Conservation (phyloP, 2,888 invertebrate genomes). For the Cerastoderma edule region DNA sequence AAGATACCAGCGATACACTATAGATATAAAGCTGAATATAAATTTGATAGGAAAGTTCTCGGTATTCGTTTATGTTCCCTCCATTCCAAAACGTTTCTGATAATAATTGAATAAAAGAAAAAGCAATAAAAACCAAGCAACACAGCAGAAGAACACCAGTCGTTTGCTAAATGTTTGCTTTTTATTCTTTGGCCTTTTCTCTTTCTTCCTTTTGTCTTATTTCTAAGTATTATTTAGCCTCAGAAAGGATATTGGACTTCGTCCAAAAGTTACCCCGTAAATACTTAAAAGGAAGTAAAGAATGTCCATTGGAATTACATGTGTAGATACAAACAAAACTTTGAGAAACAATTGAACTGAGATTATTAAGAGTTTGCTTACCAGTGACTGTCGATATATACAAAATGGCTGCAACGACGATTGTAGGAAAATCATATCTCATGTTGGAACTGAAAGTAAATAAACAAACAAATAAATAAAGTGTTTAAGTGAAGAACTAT, state of each 20-base stretch:
- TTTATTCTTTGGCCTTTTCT: not conserved
- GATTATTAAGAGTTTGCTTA: not conserved
- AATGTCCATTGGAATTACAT: not conserved
- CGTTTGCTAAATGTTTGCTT: too few species aligned
- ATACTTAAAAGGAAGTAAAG: not conserved
- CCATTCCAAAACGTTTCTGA: too few species aligned
- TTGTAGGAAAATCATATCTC: not conserved
- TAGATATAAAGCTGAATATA: too few species aligned
- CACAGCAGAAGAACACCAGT: too few species aligned
- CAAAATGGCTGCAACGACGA: not conserved
- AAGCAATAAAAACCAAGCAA: too few species aligned
- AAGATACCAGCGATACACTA: too few species aligned
- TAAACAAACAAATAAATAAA: too few species aligned
- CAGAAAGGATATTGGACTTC: not conserved
- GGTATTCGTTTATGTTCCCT: too few species aligned
- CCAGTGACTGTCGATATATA: constrained; percentile 4
- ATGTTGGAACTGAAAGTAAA: not conserved
- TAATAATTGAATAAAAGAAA: too few species aligned
- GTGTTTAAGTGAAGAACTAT: too few species aligned
- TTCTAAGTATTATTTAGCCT: not conserved
- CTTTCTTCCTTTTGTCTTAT: not conserved
- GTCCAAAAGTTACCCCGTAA: not conserved
- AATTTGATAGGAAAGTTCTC: too few species aligned
- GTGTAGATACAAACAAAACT: not conserved
- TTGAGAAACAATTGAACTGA: not conserved